Base-by-base conservation (phyloP, 2,113 vertebrate genomes). In the Colius striatus region DNA sequence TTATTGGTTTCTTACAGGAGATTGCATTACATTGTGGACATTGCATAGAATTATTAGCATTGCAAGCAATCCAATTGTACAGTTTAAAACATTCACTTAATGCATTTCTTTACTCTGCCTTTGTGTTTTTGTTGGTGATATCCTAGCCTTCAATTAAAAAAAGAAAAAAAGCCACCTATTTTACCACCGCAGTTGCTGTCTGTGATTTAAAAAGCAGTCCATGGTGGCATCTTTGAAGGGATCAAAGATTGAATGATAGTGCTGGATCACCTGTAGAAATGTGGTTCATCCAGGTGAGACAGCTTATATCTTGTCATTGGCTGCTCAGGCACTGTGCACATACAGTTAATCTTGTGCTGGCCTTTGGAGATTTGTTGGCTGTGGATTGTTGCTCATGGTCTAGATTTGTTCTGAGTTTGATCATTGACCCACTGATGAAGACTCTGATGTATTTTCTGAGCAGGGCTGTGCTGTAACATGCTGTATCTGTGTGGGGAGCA, bases 271-370 rank as follows among this genome's bases (percentile, higher is more conserved):
- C 13, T 61, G 21, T 8, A 17, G 50, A 34, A 36, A 63, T 5
- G 48, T 23, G 23, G 17, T 25, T 55, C 2, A 1, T 50, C 53
- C 41, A 36, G 65, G 29, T 76, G 70, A 50, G 20, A 5, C 34
- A 55, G 77, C 14, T 2, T 6, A 6, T 5, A 15, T 11, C 0
- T 2, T 34, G 29, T 27, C 22, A 7, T 18, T 48, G 2, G 10
- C 62, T 4, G 1, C 36, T 60, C 1, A 7, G 43, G 50, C 36
- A 26, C 61, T 17, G 18, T 34, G 36, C 29, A 17, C 2, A 0
- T 16, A 8, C 55, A 41, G 57, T 57, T n/a, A 10, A 19, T 12
- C 4, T 18, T n/a, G 18, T 62, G 41, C 36, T 76, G 45, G 5
- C 29, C 1, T 0, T 7, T 67, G 55, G 32, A 53, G 29, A 53